These are phyloP conservation scores for Drosophila subpulchrella DNA, from an alignment of 1,140 invertebrate species.

Conservation along the genomic window DNA sequence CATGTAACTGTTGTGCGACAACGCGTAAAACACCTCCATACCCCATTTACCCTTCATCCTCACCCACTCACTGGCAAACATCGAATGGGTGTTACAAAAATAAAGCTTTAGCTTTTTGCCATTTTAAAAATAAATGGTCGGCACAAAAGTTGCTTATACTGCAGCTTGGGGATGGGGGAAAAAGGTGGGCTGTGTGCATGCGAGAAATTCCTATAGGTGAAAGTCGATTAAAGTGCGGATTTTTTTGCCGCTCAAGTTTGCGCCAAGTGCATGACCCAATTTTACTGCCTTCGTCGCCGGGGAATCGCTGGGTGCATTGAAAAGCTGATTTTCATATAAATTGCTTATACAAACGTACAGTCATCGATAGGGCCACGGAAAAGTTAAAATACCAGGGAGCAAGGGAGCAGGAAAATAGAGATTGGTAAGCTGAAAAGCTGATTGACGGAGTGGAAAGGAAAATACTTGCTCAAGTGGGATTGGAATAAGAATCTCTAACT, in stretches of 20 bases:
- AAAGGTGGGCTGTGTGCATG: neutral
- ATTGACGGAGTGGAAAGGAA: slow-evolving; percentile 39
- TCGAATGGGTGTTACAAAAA: slow-evolving; percentile 53
- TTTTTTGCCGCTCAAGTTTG: slow-evolving; percentile 40
- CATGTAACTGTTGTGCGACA: slow-evolving; percentile 50
- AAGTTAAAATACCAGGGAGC: neutral
- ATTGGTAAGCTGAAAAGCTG: slow-evolving; percentile 44
- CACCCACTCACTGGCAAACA: slow-evolving; percentile 27
- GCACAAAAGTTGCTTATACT: slow-evolving; percentile 32
- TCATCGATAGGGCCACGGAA: slow-evolving; percentile 18
- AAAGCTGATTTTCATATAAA: slow-evolving; percentile 62
- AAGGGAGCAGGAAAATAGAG: neutral
- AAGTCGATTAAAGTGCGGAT: slow-evolving; percentile 44
- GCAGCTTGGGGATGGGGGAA: neutral
- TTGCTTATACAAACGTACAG: slow-evolving; percentile 47
- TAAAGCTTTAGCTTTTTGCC: slow-evolving; percentile 59
- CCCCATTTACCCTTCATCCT: neutral
- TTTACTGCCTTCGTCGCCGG: slow-evolving; percentile 28
- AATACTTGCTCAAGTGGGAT: slow-evolving; percentile 12
- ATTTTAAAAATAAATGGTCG: slow-evolving; percentile 57
- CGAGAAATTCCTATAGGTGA: slow-evolving; percentile 13
- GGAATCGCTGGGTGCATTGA: slow-evolving; percentile 25
- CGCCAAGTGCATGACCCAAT: slow-evolving; percentile 51
- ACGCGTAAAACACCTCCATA: slow-evolving; percentile 25
- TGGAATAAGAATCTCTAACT: neutral